These are phyloP conservation scores for Aspidiotus rigidus DNA, from an alignment of 2,888 invertebrate species.

Conservation along the genomic window DNA sequence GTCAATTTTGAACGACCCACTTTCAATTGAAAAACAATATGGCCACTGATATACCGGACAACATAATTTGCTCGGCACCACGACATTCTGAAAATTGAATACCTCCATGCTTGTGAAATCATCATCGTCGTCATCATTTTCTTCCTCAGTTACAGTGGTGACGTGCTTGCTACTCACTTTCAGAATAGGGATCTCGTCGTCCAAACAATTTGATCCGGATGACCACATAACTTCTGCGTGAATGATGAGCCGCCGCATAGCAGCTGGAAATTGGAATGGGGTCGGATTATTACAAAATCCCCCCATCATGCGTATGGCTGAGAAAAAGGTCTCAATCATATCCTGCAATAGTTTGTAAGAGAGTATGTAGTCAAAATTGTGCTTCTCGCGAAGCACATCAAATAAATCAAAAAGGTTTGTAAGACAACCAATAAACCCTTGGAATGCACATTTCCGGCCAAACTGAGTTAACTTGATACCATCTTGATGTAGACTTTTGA, in stretches of 20 bases:
- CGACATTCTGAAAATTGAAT: conserved; percentile 12
- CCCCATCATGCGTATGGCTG: conserved; percentile 10
- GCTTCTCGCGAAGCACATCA: background rate
- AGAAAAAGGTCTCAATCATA: conserved; percentile 21
- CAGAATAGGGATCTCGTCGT: background rate
- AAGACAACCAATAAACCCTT: conserved; percentile 1
- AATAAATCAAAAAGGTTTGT: conserved; percentile 18
- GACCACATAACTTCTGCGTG: conserved; percentile 22
- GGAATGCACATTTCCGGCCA: conserved; percentile 9
- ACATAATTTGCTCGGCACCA: conserved; percentile 2
- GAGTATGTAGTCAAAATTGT: conserved; percentile 12
- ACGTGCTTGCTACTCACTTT: background rate
- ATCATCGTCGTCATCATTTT: background rate
- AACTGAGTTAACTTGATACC: conserved; percentile 2
- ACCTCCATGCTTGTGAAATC: background rate
- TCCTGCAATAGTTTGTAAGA: conserved; percentile 21
- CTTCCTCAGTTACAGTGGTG: no score
- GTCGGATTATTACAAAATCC: conserved; percentile 28
- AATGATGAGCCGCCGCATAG: conserved; percentile 10
- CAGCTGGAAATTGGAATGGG: conserved; percentile 14
- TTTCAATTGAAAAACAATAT: background rate
- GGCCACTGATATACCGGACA: background rate
- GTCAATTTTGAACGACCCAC: background rate
- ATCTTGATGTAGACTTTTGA: conserved; percentile 6
- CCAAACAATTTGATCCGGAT: conserved; percentile 2